Evolutionary conservation across 2,797 vertebrate species (phyloP), one percentile per base, ranked within the genome.

Genomic region (Characodon lateralis): DNA sequence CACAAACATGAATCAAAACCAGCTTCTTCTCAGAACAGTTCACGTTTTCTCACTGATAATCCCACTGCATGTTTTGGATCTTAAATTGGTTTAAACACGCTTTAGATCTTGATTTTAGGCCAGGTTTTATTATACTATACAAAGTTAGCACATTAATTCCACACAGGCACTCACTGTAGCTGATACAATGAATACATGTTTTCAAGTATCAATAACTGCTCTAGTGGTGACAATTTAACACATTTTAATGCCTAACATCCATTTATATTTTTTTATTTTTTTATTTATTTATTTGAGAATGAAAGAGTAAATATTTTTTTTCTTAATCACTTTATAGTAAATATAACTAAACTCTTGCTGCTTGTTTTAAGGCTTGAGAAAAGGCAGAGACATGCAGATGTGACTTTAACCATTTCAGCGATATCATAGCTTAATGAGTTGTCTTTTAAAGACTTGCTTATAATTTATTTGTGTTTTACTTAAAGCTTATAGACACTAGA

Each of bases 311-410:
- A n/a, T 43, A 66, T 12, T 8, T 43, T 14, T 46, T 43, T 46
- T 22, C 35, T 69, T 69, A 48, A 48, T 46, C 66, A 16, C 66
- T n/a, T 46, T 12, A 14, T 69, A 26, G 6, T 46, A 46, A 48
- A 69, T 69, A 26, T 68, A 24, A 68, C 48, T 46, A 69, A 46
- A 46, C 43, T n/a, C n/a, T 28, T 14, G 12, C 26, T 59, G 9
- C n/a, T 28, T 1, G 39, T n/a, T 43, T 69, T 69, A 46, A 14
- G 43, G n/a, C 41, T 1, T 48, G 13, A 69, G 12, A 41, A 24
- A 51, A 56, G 39, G 71, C 71, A 72, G 51, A 56, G 71, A 56
- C 71, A 39, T 18, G 48, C 74, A 68, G 28, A 26, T 22, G 53
- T 53, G 8, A 41, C 74, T 75, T 53, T 35, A 18, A 48, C 24